Conservation (phyloP, 2,113 vertebrate genomes). For the Erythrocercus mccallii region DNA sequence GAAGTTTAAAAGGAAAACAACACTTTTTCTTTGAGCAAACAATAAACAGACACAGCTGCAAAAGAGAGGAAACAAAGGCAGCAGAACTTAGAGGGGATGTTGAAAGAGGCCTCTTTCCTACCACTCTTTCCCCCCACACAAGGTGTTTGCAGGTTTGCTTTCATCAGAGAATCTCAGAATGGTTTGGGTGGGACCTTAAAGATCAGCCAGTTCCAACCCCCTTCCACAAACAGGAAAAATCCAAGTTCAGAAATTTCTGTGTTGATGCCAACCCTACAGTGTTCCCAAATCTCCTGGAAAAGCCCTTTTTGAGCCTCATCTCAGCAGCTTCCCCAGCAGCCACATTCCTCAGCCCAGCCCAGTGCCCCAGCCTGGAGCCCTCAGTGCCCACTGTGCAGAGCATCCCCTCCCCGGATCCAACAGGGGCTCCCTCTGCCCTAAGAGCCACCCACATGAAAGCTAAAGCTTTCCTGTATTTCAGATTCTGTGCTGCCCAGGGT, state of each 20-base stretch:
- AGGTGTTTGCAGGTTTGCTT: neutral
- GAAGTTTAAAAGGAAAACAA: neutral
- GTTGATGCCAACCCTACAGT: fast-evolving
- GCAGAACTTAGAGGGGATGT: neutral
- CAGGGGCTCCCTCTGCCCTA: no score
- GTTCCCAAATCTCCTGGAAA: fast-evolving
- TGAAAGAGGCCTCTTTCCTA: neutral
- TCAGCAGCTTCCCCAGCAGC: neutral
- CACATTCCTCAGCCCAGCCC: fast-evolving
- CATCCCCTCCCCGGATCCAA: fast-evolving
- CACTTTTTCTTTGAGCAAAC: neutral
- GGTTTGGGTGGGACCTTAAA: neutral
- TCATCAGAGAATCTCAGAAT: neutral
- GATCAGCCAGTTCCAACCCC: neutral
- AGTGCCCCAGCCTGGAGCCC: neutral
- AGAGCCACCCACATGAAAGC: no score
- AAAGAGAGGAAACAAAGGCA: neutral
- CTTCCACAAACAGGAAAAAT: fast-evolving
- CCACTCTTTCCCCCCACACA: fast-evolving
- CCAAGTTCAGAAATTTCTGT: neutral
- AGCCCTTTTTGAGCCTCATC: neutral
- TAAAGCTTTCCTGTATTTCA: neutral
- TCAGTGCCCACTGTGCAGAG: no score
- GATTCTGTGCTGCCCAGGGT: neutral
- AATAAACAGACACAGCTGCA: neutral